Evolutionary conservation across 1,140 invertebrate genomes (phyloP).

Genomic region (Drosophila varians): DNA sequence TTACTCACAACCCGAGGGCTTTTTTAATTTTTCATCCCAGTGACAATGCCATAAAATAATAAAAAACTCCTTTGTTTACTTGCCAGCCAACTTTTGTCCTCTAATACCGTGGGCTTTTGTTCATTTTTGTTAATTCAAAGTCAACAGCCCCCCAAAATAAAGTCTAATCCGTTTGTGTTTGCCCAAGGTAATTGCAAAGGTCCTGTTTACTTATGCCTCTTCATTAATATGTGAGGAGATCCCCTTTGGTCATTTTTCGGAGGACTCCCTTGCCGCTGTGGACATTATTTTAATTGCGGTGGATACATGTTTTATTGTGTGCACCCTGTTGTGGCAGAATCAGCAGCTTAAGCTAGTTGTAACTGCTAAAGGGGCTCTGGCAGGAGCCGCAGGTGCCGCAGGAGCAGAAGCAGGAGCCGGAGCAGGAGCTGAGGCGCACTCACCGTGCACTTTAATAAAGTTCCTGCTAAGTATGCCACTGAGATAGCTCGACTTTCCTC

Average conservation of each 20-base stretch:
- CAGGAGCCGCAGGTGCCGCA: too few relatives aligned
- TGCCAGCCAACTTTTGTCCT: slow-evolving; percentile 1
- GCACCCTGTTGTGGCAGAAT: slow-evolving; percentile 6
- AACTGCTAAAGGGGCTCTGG: slow-evolving; percentile 39
- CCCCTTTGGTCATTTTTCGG: slow-evolving; percentile 9
- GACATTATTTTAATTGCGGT: slow-evolving; percentile 59
- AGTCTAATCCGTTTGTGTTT: slow-evolving; percentile 44
- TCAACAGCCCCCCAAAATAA: slow-evolving; percentile 53
- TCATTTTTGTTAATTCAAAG: slow-evolving; percentile 72
- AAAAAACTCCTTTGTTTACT: slow-evolving; percentile 39
- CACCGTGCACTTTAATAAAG: slow-evolving; percentile 66
- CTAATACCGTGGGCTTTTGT: slow-evolving; percentile 23
- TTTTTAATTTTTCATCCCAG: slow-evolving; percentile 24
- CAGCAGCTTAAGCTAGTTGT: slow-evolving; percentile 19
- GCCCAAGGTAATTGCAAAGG: slow-evolving; percentile 59
- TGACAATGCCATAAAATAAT: slow-evolving; percentile 1
- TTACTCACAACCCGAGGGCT: slow-evolving; percentile 1
- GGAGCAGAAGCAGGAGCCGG: slow-evolving; percentile 55
- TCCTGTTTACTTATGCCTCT: slow-evolving; percentile 56
- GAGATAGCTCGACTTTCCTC: slow-evolving; percentile 18
- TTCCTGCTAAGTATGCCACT: slow-evolving; percentile 33
- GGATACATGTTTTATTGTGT: slow-evolving; percentile 60
- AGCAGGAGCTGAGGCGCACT: slow-evolving; percentile 54
- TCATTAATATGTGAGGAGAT: slow-evolving; percentile 52
- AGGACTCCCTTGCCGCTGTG: background rate